Base-by-base conservation (phyloP, 2,797 vertebrate genomes). In the Rallus crepitans region DNA sequence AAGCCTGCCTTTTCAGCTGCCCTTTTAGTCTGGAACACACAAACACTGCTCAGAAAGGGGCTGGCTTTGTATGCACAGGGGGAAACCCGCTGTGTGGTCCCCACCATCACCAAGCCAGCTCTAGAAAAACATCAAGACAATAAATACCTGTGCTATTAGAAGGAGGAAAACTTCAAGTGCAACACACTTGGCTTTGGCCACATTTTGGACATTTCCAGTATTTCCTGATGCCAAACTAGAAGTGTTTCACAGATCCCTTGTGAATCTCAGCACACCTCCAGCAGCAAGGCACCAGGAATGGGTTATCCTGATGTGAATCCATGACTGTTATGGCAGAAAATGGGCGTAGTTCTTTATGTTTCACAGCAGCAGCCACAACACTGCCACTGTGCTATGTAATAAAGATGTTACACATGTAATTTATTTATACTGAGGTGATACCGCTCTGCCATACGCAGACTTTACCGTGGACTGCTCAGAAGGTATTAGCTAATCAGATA, bases 1-100 rank as follows among this genome's bases (percentile, higher is more conserved):
- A 75, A 56, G 35, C n/a, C 20, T 85, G 91, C 50, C 89, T 78
- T 87, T 77, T 69, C 71, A 85, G 53, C 68, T 93, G 69, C 33
- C 61, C 60, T 89, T 90, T 87, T 12, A 68, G 81, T 39, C 37
- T 71, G 81, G 75, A 82, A 82, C 52, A 73, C 19, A 33, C 37
- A 68, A 21, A 33, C 5, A 7, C 52, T 86, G 71, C 76, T 82
- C 63, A 52, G 77, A 87, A 84, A 87, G 57, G 0, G 1, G 24
- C 40, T 42, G 59, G 39, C 60, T 91, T 48, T 35, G 33, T 18
- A 24, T 27, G 57, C 33, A 55, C 61, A n/a, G 84, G 6, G 6
- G n/a, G 9, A 85, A 59, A 55, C 50, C 9, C 31, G 25, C 50
- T 0, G 0, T 27, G 53, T 11, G 52, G 35, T n/a, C 45, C 18